Evolutionary conservation across 2,797 vertebrate species (phyloP).

Genomic region (Scarus forsteni): DNA sequence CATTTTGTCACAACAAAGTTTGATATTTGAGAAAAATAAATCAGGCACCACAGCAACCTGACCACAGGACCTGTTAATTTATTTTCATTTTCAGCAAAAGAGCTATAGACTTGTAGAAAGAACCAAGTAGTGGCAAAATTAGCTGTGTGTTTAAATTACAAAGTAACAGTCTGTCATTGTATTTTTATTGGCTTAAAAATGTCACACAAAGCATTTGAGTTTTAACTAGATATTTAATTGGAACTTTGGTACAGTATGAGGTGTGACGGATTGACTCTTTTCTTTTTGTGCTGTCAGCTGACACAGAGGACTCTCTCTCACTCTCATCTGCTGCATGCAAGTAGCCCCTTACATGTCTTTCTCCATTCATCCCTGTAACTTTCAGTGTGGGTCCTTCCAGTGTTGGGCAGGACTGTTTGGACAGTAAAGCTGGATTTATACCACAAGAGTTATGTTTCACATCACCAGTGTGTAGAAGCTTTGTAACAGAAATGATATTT

Average conservation of each 20-base stretch:
- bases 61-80: neutral
- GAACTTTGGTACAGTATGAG: conserved; percentile 26
- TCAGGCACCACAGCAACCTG: too few species aligned
- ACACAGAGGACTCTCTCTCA: conserved; percentile 77
- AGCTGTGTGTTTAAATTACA: too few species aligned
- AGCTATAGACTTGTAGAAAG: too few species aligned
- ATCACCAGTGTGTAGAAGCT: too few species aligned
- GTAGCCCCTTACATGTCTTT: conserved; percentile 66
- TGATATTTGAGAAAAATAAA: too few species aligned
- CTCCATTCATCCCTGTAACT: conserved; percentile 12
- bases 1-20: too few species aligned
- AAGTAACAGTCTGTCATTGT: neutral
- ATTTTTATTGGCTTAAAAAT: conserved; percentile 3
- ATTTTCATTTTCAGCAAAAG: neutral
- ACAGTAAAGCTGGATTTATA: too few species aligned
- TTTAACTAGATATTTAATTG: conserved; percentile 18
- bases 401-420: too few species aligned
- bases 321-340: conserved; percentile 82
- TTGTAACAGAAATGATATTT: too few species aligned
- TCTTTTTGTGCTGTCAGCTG: conserved; percentile 72
- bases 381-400: neutral
- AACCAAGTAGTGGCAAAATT: too few species aligned
- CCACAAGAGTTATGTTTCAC: too few species aligned
- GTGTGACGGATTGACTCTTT: conserved; percentile 43
- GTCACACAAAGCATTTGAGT: conserved; percentile 38